Evolutionary conservation across 1,140 invertebrate species (phyloP).

Genomic region (Plutomurus gul): DNA sequence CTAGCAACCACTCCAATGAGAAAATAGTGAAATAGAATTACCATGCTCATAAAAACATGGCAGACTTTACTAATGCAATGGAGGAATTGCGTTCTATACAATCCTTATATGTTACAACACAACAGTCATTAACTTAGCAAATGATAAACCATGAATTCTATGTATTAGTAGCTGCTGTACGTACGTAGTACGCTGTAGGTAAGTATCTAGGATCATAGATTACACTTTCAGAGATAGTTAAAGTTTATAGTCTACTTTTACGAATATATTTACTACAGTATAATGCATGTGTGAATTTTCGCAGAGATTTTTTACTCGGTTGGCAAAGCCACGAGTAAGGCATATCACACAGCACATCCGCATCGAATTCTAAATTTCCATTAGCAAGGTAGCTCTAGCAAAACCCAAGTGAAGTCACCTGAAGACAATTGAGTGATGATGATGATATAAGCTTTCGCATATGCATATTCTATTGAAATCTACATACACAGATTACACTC

Average conservation of each 20-base stretch:
- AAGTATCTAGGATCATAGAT: too few species aligned
- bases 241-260: not conserved
- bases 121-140: not conserved
- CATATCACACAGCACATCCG: slow-evolving; percentile 8
- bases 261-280: not conserved
- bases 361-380: slow-evolving; percentile 27
- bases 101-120: not conserved
- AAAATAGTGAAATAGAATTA: slow-evolving; percentile 26
- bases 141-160: not conserved
- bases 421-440: not conserved
- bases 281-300: slow-evolving; percentile 6
- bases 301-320: not conserved
- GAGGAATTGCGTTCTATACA: not conserved
- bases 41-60: not conserved
- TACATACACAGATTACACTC: not conserved
- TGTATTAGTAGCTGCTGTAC: not conserved
- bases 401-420: slow-evolving; percentile 1
- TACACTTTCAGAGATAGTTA: too few species aligned
- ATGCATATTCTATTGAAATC: not conserved
- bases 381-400: slow-evolving; percentile 8
- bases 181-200: too few species aligned
- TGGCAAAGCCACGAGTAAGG: slow-evolving; percentile 9
- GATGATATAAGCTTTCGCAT: slow-evolving; percentile 7
- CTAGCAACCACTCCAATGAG: not conserved
- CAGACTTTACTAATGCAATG: not conserved